Conservation (phyloP, 2,113 vertebrate species). For the Piprites chloris region DNA sequence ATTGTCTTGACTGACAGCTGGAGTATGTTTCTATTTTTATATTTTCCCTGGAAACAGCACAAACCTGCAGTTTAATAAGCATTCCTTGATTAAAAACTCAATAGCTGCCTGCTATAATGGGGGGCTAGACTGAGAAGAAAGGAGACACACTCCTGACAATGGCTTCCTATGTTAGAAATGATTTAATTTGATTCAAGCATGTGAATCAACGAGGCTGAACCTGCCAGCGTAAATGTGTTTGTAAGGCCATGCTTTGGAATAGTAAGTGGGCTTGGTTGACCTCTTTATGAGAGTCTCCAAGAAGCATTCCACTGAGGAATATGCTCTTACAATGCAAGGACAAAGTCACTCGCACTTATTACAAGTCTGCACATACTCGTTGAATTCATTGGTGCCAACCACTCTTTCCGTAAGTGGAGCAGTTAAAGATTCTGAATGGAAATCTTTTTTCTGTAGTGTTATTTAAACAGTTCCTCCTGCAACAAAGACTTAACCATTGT, state of each 20-base stretch:
- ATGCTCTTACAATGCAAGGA: neutral
- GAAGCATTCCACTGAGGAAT: neutral
- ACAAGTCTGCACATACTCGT: neutral
- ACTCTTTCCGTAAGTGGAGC: neutral
- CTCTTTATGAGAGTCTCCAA: slow-evolving; percentile 8
- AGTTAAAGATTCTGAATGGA: neutral
- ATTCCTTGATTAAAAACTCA: slow-evolving; percentile 51
- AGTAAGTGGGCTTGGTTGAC: neutral
- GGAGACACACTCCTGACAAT: neutral
- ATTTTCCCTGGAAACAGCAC: neutral
- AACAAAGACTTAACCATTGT: neutral
- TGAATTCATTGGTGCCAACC: neutral
- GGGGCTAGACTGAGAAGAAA: slow-evolving; percentile 17
- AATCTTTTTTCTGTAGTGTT: neutral
- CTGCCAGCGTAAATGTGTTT: slow-evolving; percentile 42
- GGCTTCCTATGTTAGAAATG: slow-evolving; percentile 9
- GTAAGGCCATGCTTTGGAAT: slow-evolving; percentile 32
- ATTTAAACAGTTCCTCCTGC: neutral
- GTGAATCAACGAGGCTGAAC: neutral
- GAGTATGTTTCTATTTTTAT: slow-evolving; percentile 32
- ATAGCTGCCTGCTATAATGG: neutral
- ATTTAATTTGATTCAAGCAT: slow-evolving; percentile 42
- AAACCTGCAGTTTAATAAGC: slow-evolving; percentile 47
- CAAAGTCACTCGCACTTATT: neutral
- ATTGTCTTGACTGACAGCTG: neutral